Evolutionary conservation across 37 sponge, comb jelly and placozoan genomes (phyloP).

Genomic region (Ianthella basta): DNA sequence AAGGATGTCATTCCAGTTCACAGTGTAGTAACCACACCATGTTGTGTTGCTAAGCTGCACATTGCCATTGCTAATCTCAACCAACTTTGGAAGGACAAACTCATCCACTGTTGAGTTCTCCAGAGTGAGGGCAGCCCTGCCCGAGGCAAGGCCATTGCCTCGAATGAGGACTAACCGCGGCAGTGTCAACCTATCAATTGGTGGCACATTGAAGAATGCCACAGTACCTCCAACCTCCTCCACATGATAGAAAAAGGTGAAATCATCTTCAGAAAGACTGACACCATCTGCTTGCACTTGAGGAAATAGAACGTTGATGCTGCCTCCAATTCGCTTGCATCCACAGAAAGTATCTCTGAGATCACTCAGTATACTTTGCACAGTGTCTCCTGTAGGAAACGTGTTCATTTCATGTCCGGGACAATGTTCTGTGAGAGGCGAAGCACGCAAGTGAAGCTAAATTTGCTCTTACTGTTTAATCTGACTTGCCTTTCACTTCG

Average conservation of each 20-base stretch:
- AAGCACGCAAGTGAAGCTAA: too few relatives aligned
- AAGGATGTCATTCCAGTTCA: conserved; percentile 65
- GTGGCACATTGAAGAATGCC: conserved; percentile 15
- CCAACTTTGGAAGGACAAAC: conserved; percentile 47
- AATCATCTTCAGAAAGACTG: conserved; percentile 40
- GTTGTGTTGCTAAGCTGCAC: conserved; percentile 16
- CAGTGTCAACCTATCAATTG: conserved; percentile 30
- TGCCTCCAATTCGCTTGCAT: conserved; percentile 59
- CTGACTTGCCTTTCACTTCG: too few relatives aligned
- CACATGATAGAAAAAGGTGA: conserved; percentile 55
- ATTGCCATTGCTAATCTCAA: conserved; percentile 55
- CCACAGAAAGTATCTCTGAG: conserved; percentile 53
- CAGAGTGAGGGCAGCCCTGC: conserved; percentile 17
- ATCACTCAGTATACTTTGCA: neutral
- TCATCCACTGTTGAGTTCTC: conserved; percentile 1
- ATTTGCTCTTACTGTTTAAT: too few relatives aligned
- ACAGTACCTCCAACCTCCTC: conserved; percentile 49
- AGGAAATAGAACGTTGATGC: conserved; percentile 18
- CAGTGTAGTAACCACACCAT: conserved; percentile 37
- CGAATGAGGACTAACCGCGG: conserved; percentile 66
- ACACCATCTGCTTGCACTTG: neutral
- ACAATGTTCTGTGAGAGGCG: neutral
- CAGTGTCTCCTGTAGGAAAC: neutral
- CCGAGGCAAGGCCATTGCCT: neutral
- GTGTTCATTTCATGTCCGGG: neutral